A percentile compares a stretch with the other conserved stretches of the same genome.
phyloP scores from a whole-genome alignment of 2,113 vertebrate genomes.

The Cygnus atratus region DNA sequence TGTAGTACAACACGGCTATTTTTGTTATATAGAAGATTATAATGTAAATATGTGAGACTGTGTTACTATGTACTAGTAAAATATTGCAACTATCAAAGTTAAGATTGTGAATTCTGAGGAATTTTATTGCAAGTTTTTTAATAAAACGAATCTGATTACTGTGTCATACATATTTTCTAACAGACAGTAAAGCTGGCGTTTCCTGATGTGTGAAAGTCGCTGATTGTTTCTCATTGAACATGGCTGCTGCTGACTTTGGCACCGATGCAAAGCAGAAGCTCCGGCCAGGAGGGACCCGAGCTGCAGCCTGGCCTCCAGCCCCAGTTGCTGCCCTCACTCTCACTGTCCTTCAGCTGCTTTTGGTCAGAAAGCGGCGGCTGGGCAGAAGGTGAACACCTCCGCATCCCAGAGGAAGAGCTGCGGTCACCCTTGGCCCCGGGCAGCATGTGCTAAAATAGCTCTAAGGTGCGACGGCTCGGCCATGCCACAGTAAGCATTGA shows the following conservation, averaged over 20 bases:
- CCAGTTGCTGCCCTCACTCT: not conserved
- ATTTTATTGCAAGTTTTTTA: conserved; percentile 83
- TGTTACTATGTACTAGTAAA: conserved; percentile 83
- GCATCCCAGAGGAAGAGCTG: not conserved
- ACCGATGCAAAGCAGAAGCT: not conserved
- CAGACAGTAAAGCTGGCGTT: not conserved
- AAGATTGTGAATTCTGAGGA: conserved; percentile 82
- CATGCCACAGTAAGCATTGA: fast-evolving
- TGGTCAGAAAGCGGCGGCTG: not conserved
- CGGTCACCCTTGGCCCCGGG: not conserved
- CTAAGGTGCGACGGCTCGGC: not conserved
- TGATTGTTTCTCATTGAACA: not conserved
- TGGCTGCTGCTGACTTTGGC: not conserved
- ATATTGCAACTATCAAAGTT: conserved; percentile 81
- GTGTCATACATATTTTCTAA: not conserved
- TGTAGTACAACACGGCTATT: conserved; percentile 81
- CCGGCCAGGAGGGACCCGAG: not conserved
- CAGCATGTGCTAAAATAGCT: not conserved
- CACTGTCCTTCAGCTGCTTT: not conserved
- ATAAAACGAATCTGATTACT: conserved; percentile 71
- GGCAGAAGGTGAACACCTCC: not conserved
- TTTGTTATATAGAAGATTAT: conserved; percentile 83
- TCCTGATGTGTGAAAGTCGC: not conserved
- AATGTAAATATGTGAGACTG: conserved; percentile 83
- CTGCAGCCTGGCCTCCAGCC: not conserved